These are phyloP conservation scores for Bursaphelenchus mucronatus DNA, from an alignment of 1,140 invertebrate genomes.

Conservation along the genomic window DNA sequence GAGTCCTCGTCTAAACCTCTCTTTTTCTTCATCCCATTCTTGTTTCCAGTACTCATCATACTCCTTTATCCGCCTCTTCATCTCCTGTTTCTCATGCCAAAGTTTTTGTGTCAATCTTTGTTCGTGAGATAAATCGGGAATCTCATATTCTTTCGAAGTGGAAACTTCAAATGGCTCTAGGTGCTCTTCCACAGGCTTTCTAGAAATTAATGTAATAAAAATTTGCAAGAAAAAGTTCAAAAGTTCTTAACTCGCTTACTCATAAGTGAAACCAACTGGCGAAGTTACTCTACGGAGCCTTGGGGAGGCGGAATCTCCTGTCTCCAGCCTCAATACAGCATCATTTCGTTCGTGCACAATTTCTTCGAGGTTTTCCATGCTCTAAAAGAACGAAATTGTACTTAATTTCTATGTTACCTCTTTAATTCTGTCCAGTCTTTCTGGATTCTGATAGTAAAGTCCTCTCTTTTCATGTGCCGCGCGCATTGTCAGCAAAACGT, in stretches of 20 bases:
- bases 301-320: constrained; percentile 71
- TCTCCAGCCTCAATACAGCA: constrained; percentile 84
- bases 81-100: constrained; percentile 54
- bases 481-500: constrained; percentile 94
- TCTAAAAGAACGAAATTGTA: constrained; percentile 64
- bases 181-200: constrained; percentile 51
- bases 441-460: constrained; percentile 84
- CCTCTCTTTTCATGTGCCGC: constrained; percentile 69
- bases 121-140: constrained; percentile 55
- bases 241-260: constrained; percentile 53
- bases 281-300: constrained; percentile 52
- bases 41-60: constrained; percentile 31
- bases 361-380: constrained; percentile 87
- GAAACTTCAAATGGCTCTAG: constrained; percentile 38
- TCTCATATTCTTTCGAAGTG: constrained; percentile 54
- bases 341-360: constrained; percentile 86
- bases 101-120: constrained; percentile 59
- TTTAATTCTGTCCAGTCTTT: constrained; percentile 83
- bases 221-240: constrained; percentile 8
- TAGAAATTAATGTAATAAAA: constrained; percentile 27
- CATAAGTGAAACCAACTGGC: constrained; percentile 58
- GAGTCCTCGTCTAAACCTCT: constrained; percentile 22
- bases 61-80: constrained; percentile 33
- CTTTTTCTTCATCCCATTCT: constrained; percentile 11
- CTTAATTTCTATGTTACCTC: constrained; percentile 30